phyloP scores from a whole-genome alignment of 23 tunicate genomes.

The Trididemnum clinides region DNA sequence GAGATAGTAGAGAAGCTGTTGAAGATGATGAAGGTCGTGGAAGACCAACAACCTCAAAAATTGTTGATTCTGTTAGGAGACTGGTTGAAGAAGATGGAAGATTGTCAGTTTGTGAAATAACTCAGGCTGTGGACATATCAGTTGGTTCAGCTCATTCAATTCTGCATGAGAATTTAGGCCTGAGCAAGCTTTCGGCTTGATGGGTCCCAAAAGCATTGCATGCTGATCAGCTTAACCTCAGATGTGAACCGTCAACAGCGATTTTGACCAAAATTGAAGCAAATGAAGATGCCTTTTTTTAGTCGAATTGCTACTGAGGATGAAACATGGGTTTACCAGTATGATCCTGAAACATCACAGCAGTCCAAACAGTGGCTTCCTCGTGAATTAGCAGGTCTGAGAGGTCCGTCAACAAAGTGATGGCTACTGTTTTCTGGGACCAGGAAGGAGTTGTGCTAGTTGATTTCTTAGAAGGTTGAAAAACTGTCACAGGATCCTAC shows the following conservation, averaged over 20 bases:
- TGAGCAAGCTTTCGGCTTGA: background rate
- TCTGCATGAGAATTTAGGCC: background rate
- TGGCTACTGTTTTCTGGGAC: conserved; percentile 17
- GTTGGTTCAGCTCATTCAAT: conserved; percentile 17
- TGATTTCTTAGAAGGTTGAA: background rate
- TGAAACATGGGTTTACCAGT: conserved; percentile 20
- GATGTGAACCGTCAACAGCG: background rate
- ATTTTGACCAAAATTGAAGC: conserved; percentile 11
- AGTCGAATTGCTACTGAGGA: background rate
- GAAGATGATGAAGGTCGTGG: background rate
- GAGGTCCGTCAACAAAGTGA: background rate
- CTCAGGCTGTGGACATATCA: background rate
- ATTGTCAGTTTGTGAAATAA: background rate
- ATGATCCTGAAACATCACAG: background rate
- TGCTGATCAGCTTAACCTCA: background rate
- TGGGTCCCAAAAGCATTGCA: conserved; percentile 14
- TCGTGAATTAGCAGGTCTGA: background rate
- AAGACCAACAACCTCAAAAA: conserved; percentile 27
- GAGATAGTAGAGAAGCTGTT: conserved; percentile 27
- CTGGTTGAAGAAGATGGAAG: conserved; percentile 7
- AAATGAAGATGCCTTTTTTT: conserved; percentile 2
- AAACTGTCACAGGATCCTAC: background rate
- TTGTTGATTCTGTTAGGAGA: background rate
- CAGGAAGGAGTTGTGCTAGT: background rate
- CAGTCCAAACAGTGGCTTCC: conserved; percentile 11